Evolutionary conservation across 2,797 vertebrate species (phyloP).

Genomic region (Notamacropus eugenii): DNA sequence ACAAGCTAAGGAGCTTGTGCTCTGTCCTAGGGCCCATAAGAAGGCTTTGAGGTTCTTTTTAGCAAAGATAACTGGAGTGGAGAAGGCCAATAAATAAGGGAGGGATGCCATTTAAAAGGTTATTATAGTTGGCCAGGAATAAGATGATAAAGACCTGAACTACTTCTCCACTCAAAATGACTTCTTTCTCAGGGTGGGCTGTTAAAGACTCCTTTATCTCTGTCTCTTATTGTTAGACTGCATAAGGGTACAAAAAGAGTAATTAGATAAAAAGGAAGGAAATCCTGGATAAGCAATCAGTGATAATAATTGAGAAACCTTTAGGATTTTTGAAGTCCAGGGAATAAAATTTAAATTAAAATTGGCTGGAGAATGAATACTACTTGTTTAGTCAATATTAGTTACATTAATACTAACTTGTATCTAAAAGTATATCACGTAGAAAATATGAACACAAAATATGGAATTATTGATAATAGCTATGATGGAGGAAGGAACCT

Average conservation of each 20-base stretch:
- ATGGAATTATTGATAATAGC: conserved; percentile 12
- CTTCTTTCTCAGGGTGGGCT: conserved; percentile 26
- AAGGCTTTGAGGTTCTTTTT: neutral
- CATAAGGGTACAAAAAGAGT: conserved; percentile 37
- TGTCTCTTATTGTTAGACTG: conserved; percentile 42
- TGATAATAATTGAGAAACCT: conserved; percentile 39
- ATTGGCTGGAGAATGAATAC: conserved; percentile 5
- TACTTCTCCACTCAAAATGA: neutral
- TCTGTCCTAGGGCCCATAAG: neutral
- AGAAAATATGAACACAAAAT: conserved; percentile 22
- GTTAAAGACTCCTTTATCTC: conserved; percentile 35
- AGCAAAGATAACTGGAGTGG: neutral
- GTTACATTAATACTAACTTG: conserved; percentile 1
- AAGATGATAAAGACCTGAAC: conserved; percentile 6
- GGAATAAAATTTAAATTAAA: conserved; percentile 33
- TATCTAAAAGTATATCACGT: conserved; percentile 8
- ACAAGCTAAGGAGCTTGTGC: neutral
- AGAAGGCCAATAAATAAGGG: neutral
- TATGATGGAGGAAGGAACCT: neutral
- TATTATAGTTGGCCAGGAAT: neutral
- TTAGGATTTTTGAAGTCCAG: conserved; percentile 18
- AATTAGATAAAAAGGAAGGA: conserved; percentile 29
- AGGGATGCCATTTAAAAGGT: neutral
- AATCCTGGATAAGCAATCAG: conserved; percentile 48
- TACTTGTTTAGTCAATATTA: conserved; percentile 29